Evolutionary conservation across 2,797 vertebrate genomes (phyloP).

Genomic region (Diglossa cyanea): DNA sequence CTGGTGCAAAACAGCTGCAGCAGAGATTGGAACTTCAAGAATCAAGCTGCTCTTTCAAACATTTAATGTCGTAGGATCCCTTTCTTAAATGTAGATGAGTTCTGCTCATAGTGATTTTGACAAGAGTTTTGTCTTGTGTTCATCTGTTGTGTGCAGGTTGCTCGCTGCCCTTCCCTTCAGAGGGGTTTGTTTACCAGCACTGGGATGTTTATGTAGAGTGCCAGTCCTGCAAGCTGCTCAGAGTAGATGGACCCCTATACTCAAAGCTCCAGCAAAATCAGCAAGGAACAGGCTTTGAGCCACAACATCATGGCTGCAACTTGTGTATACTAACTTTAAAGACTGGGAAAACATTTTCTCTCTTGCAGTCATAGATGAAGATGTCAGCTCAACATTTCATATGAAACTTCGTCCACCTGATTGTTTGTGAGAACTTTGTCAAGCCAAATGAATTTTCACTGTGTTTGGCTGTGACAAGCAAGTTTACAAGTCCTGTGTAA

Average conservation of each 20-base stretch:
- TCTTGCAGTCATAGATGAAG: not conserved
- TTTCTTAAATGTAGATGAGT: not conserved
- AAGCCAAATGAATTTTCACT: not conserved
- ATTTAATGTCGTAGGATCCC: not conserved
- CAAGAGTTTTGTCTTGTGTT: not conserved
- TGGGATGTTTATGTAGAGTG: fast-evolving
- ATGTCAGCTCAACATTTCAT: not conserved
- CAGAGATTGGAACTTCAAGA: not conserved
- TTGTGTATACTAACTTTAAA: not conserved
- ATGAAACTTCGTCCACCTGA: not conserved
- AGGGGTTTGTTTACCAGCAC: not conserved
- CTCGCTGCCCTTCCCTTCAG: not conserved
- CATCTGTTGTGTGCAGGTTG: not conserved
- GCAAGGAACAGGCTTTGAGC: not conserved
- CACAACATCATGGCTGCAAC: not conserved
- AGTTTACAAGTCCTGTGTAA: not conserved
- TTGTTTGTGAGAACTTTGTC: not conserved
- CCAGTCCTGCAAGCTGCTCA: not conserved
- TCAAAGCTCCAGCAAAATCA: not conserved
- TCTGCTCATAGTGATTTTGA: not conserved
- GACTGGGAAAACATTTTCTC: not conserved
- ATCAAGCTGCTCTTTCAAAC: not conserved
- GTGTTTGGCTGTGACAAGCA: not conserved
- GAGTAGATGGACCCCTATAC: not conserved
- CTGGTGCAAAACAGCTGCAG: not conserved